These are phyloP conservation scores for Australoheros facetus DNA, from an alignment of 2,797 vertebrate species.

Conservation along the genomic window DNA sequence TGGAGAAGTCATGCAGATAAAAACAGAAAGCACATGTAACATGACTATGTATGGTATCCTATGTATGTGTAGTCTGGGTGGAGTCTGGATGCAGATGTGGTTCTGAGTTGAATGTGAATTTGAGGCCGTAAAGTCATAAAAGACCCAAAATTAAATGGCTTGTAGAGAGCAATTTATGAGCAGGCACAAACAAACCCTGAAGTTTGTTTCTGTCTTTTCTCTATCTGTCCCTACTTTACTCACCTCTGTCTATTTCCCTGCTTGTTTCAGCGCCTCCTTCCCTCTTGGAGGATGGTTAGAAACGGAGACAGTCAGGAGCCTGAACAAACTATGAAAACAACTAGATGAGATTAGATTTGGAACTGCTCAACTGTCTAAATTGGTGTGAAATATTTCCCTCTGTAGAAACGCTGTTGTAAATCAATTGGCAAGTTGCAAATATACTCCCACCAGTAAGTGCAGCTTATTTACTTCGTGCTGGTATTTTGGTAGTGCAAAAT, in stretches of 20 bases:
- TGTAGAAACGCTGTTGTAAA: constrained; percentile 52
- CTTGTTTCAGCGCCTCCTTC: neutral
- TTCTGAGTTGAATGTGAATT: constrained; percentile 58
- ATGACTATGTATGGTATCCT: constrained; percentile 12
- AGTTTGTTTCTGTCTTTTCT: constrained; percentile 9
- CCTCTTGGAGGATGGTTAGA: constrained; percentile 18
- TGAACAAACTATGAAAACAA: constrained; percentile 55
- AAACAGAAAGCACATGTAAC: neutral
- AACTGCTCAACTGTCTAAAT: constrained; percentile 36
- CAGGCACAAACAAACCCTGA: constrained; percentile 39
- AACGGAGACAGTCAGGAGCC: constrained; percentile 37
- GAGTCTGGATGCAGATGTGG: constrained; percentile 65
- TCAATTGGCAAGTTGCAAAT: constrained; percentile 44
- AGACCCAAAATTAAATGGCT: constrained; percentile 72
- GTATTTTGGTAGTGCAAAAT: constrained; percentile 27
- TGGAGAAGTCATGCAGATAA: constrained; percentile 1
- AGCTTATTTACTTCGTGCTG: constrained; percentile 15
- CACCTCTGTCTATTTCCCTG: constrained; percentile 20
- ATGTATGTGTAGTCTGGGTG: constrained; percentile 55
- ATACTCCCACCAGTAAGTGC: constrained; percentile 27
- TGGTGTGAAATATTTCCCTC: constrained; percentile 51
- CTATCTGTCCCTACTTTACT: constrained; percentile 2
- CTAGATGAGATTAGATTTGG: constrained; percentile 49
- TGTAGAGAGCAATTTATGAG: constrained; percentile 59
- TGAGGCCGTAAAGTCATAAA: constrained; percentile 56